Conservation (phyloP, 2,113 vertebrate genomes). For the Gila orcuttii region DNA sequence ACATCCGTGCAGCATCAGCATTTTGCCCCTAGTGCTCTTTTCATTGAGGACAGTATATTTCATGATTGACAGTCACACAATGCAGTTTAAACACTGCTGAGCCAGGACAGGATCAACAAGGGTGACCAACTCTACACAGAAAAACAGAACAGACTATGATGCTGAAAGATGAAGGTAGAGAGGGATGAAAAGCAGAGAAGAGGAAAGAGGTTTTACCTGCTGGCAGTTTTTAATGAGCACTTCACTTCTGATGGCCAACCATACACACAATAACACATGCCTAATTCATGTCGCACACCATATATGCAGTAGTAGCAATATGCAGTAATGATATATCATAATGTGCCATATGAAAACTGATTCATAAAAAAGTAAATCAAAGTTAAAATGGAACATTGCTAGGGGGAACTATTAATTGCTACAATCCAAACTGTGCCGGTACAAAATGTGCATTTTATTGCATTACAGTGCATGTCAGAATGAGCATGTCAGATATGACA, state of each 20-base stretch:
- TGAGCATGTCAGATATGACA: neutral
- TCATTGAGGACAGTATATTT: constrained; percentile 32
- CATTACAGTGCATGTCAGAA: too few species aligned
- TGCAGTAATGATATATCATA: neutral
- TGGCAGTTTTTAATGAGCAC: constrained; percentile 81
- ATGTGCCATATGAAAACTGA: neutral
- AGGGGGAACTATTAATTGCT: too few species aligned
- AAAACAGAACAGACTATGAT: constrained; percentile 20
- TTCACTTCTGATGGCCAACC: constrained; percentile 58
- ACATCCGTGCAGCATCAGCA: neutral
- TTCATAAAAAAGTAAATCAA: constrained; percentile 13
- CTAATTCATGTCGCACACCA: neutral
- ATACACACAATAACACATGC: constrained; percentile 24
- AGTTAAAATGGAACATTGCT: neutral
- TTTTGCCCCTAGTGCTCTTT: constrained; percentile 15
- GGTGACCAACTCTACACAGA: constrained; percentile 35
- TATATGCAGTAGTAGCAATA: neutral
- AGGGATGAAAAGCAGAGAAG: constrained; percentile 26
- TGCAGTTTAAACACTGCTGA: constrained; percentile 27
- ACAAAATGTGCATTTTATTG: too few species aligned
- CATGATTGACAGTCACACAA: constrained; percentile 40
- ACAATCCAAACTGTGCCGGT: too few species aligned
- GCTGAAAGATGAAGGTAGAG: constrained; percentile 27
- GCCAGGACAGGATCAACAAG: constrained; percentile 33
- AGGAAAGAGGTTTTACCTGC: constrained; percentile 70